These are phyloP conservation scores for Carassius carassius DNA, from an alignment of 2,113 vertebrate species.

Conservation along the genomic window DNA sequence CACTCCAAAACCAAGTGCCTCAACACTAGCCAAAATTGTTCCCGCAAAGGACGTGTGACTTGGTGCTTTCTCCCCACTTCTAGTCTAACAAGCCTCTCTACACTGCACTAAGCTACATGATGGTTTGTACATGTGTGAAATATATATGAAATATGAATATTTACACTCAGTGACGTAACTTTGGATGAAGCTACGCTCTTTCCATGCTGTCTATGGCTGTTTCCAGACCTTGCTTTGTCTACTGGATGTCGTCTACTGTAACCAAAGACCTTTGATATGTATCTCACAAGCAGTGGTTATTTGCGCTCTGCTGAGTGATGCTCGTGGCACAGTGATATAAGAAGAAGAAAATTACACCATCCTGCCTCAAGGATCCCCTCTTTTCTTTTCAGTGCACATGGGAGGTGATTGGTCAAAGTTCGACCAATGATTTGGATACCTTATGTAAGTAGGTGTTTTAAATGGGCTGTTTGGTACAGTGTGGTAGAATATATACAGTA, in stretches of 20 bases:
- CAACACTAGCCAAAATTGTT: constrained; percentile 31
- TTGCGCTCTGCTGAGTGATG: constrained; percentile 57
- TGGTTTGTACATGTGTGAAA: constrained; percentile 24
- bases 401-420: constrained; percentile 19
- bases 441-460: constrained; percentile 27
- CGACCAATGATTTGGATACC: background rate
- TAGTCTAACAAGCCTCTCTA: constrained; percentile 38
- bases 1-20: constrained; percentile 51
- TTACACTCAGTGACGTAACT: constrained; percentile 21
- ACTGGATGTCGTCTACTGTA: constrained; percentile 56
- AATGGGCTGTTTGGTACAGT: constrained; percentile 12
- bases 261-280: constrained; percentile 54
- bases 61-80: constrained; percentile 35
- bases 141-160: constrained; percentile 43
- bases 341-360: constrained; percentile 30
- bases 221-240: constrained; percentile 48
- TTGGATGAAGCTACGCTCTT: constrained; percentile 59
- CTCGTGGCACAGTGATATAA: constrained; percentile 43
- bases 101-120: constrained; percentile 40
- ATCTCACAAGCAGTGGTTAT: constrained; percentile 56
- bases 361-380: background rate
- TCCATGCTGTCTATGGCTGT: constrained; percentile 46
- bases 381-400: constrained; percentile 2
- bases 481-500: background rate
- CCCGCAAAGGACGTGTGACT: constrained; percentile 13